A percentile compares a stretch with the other conserved stretches of the same genome.
These are phyloP conservation scores for Dryomyza anilis DNA, from an alignment of 2,888 invertebrate species.

Conservation along the genomic window DNA sequence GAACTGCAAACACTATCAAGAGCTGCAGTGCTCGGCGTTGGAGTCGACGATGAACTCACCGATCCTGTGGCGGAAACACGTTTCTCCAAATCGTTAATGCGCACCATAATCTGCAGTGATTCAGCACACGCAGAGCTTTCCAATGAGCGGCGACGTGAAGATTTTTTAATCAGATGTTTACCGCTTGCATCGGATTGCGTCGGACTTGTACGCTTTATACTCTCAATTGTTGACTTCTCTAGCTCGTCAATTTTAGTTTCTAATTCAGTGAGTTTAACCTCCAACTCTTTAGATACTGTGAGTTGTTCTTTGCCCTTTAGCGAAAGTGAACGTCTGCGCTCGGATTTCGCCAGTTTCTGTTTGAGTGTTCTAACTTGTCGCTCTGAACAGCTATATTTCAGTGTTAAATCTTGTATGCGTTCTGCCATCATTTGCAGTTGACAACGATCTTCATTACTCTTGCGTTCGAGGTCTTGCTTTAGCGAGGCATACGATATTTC, in stretches of 20 bases:
- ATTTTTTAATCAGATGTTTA: constrained; percentile 34
- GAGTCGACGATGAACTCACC: constrained; percentile 53
- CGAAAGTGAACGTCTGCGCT: constrained; percentile 80
- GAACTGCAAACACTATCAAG: constrained; percentile 37
- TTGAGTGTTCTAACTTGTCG: constrained; percentile 80
- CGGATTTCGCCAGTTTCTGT: constrained; percentile 78
- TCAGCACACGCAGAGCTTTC: constrained; percentile 75
- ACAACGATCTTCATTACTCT: constrained; percentile 68
- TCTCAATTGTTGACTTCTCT: constrained; percentile 60
- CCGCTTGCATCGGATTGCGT: constrained; percentile 13
- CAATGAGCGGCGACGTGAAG: constrained; percentile 68
- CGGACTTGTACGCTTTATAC: constrained; percentile 18
- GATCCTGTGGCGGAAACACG: constrained; percentile 67
- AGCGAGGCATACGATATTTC: constrained; percentile 79
- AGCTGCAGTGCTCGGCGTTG: constrained; percentile 37
- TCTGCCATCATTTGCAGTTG: constrained; percentile 82
- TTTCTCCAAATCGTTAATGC: constrained; percentile 77
- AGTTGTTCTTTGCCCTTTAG: constrained; percentile 83
- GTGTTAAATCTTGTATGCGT: constrained; percentile 81
- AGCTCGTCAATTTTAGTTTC: constrained; percentile 77
- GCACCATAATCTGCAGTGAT: constrained; percentile 79
- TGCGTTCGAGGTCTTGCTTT: constrained; percentile 74
- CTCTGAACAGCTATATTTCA: constrained; percentile 80
- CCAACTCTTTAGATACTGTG: constrained; percentile 80
- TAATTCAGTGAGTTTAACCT: constrained; percentile 80